phyloP scores from a whole-genome alignment of 2,113 vertebrate genomes.

The Calypte anna region DNA sequence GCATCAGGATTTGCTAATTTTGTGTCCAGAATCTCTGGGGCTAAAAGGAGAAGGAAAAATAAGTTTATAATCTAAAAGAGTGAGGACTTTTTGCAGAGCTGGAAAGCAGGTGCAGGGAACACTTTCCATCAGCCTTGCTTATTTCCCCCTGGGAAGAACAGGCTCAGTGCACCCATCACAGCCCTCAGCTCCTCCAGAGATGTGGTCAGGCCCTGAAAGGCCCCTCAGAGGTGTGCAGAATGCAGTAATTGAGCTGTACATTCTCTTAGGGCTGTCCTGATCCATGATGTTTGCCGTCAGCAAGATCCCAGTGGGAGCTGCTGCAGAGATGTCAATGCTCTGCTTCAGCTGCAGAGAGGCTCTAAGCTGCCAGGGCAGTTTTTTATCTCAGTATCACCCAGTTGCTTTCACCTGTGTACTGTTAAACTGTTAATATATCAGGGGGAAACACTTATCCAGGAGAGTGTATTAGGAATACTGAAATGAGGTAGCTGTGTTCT shows the following conservation, averaged over 20 bases:
- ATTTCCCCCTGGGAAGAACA: accelerated
- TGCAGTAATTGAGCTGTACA: slow-evolving; percentile 23
- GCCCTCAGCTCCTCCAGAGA: background rate
- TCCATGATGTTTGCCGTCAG: slow-evolving; percentile 38
- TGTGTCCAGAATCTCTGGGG: background rate
- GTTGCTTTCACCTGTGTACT: slow-evolving; percentile 20
- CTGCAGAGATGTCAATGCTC: background rate
- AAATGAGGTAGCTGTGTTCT: slow-evolving; percentile 33
- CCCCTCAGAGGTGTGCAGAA: accelerated
- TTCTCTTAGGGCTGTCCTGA: background rate
- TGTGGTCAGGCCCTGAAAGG: background rate
- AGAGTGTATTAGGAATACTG: slow-evolving; percentile 1
- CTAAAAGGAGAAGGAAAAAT: accelerated
- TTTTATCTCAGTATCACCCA: slow-evolving; percentile 32
- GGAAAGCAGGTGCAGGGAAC: background rate
- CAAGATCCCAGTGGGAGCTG: background rate
- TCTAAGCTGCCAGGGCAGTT: slow-evolving; percentile 16
- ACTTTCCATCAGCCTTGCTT: background rate
- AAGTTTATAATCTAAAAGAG: background rate
- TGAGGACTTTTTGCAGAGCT: background rate
- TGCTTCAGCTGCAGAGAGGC: slow-evolving; percentile 27
- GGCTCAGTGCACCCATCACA: background rate
- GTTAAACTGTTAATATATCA: slow-evolving; percentile 28
- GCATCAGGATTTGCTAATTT: background rate
- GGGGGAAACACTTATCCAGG: background rate